Percentiles rank a stretch among this genome's conserved stretches.
Conservation (phyloP, 2,113 vertebrate species). For the Phyllostomus discolor region DNA sequence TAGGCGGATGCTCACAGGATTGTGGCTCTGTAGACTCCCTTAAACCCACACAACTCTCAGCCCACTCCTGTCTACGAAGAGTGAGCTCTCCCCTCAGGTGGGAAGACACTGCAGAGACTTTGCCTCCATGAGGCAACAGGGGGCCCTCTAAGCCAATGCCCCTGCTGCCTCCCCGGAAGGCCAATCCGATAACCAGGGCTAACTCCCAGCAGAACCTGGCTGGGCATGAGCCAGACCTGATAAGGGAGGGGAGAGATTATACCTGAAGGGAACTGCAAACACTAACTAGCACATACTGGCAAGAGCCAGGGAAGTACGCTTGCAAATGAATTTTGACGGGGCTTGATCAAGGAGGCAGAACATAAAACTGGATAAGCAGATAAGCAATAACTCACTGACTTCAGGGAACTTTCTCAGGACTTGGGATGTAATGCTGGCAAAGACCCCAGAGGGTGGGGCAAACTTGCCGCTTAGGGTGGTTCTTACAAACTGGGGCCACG, state of each 20-base stretch:
- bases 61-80: background rate
- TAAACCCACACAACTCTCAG: background rate
- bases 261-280: background rate
- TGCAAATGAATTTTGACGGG: background rate
- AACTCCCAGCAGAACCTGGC: background rate
- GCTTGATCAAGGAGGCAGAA: background rate
- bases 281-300: background rate
- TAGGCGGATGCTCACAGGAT: background rate
- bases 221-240: background rate
- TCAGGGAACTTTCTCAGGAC: background rate
- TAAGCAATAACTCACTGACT: background rate
- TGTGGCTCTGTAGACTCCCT: background rate
- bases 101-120: background rate
- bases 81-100: background rate
- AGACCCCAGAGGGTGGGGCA: background rate
- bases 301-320: background rate
- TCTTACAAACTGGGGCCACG: background rate
- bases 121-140: background rate
- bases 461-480: background rate
- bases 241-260: background rate
- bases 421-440: background rate
- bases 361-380: background rate
- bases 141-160: background rate
- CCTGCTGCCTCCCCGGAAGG: background rate
- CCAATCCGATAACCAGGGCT: background rate